A percentile compares a stretch with the other conserved stretches of the same genome.
These are phyloP conservation scores for Lasioglossum pauxillum DNA, from an alignment of 2,888 invertebrate genomes.

Conservation along the genomic window DNA sequence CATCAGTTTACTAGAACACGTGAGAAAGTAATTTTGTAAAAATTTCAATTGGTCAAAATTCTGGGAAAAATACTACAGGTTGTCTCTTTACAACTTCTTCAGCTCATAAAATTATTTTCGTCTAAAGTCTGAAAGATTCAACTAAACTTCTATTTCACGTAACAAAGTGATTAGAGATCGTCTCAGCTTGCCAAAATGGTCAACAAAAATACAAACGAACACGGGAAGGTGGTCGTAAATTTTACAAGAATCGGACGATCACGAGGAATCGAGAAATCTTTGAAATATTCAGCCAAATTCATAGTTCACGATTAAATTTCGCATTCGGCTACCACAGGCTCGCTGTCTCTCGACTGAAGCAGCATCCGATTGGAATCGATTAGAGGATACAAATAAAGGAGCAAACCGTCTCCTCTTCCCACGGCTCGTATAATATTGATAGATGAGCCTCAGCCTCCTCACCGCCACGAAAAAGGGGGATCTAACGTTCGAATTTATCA, in stretches of 20 bases:
- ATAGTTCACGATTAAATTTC: neutral
- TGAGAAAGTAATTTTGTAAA: no score
- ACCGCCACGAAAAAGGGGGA: conserved; percentile 62
- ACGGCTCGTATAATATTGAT: conserved; percentile 79
- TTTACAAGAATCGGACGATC: neutral
- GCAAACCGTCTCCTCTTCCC: conserved; percentile 66
- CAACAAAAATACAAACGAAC: neutral
- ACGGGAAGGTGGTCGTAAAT: neutral
- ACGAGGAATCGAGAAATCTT: neutral
- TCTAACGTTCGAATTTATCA: conserved; percentile 78
- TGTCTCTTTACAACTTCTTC: no score
- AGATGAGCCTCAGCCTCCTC: conserved; percentile 75
- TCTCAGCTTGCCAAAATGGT: neutral
- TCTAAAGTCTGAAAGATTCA: no score
- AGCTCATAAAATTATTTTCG: no score
- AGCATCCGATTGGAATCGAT: conserved; percentile 66
- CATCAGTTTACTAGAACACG: no score
- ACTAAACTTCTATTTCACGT: no score
- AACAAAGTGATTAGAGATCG: neutral
- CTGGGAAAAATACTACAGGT: no score
- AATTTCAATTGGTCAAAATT: no score
- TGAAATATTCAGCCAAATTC: neutral
- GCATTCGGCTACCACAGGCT: neutral
- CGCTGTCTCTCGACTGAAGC: conserved; percentile 37
- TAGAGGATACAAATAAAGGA: conserved; percentile 62